phyloP scores from a whole-genome alignment of 2,888 invertebrate genomes.

The Torymus texanus region DNA sequence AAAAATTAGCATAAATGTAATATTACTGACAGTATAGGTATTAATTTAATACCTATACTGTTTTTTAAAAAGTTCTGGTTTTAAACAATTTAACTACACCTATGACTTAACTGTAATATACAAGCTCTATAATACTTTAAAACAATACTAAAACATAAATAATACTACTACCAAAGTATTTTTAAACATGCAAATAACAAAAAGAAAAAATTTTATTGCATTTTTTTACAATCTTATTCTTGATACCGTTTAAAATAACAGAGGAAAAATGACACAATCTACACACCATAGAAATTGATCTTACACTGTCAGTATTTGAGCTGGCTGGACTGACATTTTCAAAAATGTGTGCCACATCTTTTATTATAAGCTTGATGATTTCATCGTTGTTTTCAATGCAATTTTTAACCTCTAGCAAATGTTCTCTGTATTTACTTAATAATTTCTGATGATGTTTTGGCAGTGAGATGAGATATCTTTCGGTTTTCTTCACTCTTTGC shows the following conservation, averaged over 20 bases:
- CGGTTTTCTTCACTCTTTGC: conserved; percentile 85
- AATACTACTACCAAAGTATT: no score
- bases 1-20: no score
- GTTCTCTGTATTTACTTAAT: conserved; percentile 84
- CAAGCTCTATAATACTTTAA: no score
- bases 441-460: conserved; percentile 86
- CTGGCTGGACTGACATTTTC: conserved; percentile 81
- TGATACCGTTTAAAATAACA: conserved; percentile 13
- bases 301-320: conserved; percentile 71
- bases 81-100: no score
- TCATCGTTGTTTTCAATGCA: conserved; percentile 86
- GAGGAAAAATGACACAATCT: conserved; percentile 58
- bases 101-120: no score
- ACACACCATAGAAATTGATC: conserved; percentile 63
- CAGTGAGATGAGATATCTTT: conserved; percentile 84
- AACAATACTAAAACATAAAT: no score
- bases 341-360: conserved; percentile 89
- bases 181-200: no score
- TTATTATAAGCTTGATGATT: conserved; percentile 83
- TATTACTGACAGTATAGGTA: no score
- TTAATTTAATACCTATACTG: no score
- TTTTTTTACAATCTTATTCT: no score
- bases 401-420: conserved; percentile 84
- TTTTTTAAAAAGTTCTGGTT: no score
- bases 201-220: no score